A percentile compares a stretch with the other conserved stretches of the same genome.
phyloP scores from a whole-genome alignment of 2,797 vertebrate genomes.

The Coendou prehensilis region DNA sequence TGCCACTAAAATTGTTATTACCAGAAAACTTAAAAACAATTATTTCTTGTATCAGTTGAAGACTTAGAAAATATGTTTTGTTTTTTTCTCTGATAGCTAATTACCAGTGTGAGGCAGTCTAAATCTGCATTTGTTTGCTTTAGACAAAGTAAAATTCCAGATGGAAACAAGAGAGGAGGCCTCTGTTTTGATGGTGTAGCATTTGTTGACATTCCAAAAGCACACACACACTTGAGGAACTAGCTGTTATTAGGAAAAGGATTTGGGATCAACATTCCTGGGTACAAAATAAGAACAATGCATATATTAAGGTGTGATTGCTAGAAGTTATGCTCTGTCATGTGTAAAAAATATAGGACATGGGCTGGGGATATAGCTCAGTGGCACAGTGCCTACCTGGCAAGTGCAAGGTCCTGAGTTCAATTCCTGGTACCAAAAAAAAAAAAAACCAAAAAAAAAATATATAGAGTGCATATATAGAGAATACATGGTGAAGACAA shows the following conservation, averaged over 20 bases:
- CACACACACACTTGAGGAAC: slow-evolving; percentile 46
- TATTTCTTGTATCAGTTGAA: slow-evolving; percentile 47
- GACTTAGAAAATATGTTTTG: background rate
- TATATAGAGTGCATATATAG: background rate
- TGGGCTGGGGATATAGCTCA: no score
- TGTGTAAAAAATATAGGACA: background rate
- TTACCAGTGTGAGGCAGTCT: slow-evolving; percentile 20
- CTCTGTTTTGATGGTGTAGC: slow-evolving; percentile 59
- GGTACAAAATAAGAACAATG: slow-evolving; percentile 58
- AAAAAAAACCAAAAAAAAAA: no score
- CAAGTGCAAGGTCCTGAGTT: no score
- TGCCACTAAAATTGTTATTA: background rate
- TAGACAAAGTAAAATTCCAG: slow-evolving; percentile 68
- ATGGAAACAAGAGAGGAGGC: slow-evolving; percentile 50
- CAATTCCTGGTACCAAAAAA: no score
- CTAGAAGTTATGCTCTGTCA: background rate
- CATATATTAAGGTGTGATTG: background rate
- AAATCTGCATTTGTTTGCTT: slow-evolving; percentile 21
- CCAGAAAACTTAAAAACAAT: slow-evolving; percentile 47
- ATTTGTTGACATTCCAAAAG: slow-evolving; percentile 70
- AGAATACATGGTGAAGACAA: background rate
- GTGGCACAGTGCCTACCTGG: no score
- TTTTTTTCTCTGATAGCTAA: slow-evolving; percentile 36
- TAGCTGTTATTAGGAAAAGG: slow-evolving; percentile 55
- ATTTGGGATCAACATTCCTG: slow-evolving; percentile 13